Conservation (phyloP, 2,113 vertebrate species). For the Drymodes brunneopygia region DNA sequence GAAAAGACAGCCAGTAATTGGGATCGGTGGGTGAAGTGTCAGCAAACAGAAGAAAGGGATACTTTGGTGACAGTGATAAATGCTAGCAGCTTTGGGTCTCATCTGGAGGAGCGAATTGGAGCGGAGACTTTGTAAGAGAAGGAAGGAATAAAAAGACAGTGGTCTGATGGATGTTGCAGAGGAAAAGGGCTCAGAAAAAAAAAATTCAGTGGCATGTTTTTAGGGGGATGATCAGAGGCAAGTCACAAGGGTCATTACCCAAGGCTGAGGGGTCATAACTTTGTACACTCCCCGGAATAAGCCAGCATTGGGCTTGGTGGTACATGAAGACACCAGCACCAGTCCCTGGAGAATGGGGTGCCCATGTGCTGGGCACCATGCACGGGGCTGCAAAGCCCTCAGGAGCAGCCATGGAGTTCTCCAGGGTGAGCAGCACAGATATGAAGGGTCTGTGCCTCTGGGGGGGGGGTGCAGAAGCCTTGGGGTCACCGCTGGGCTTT, state of each 20-base stretch:
- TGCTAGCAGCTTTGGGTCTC: slow-evolving; percentile 40
- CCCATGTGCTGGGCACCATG: not conserved
- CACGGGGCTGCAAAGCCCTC: not conserved
- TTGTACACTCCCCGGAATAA: not conserved
- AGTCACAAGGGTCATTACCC: not conserved
- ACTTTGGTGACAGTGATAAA: slow-evolving; percentile 64
- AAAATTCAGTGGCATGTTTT: not conserved
- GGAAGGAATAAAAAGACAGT: slow-evolving; percentile 6
- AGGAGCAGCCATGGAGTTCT: not conserved
- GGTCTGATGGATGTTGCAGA: not conserved
- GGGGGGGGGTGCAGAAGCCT: not conserved
- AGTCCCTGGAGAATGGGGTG: not conserved
- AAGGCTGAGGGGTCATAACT: not conserved
- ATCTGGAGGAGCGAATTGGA: slow-evolving; percentile 40
- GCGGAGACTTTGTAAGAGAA: not conserved
- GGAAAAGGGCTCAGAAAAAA: not conserved
- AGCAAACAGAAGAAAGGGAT: slow-evolving; percentile 59
- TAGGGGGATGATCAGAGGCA: not conserved
- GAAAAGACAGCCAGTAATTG: slow-evolving; percentile 59
- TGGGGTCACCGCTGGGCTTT: not conserved
- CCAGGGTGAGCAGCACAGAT: not conserved
- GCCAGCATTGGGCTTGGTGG: not conserved
- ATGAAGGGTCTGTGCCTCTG: not conserved
- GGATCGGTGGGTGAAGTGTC: slow-evolving; percentile 61
- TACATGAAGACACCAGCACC: not conserved